A percentile compares a stretch with the other conserved stretches of the same genome.
These are phyloP conservation scores for Berghia stephanieae DNA, from an alignment of 1,140 invertebrate genomes.

Conservation along the genomic window DNA sequence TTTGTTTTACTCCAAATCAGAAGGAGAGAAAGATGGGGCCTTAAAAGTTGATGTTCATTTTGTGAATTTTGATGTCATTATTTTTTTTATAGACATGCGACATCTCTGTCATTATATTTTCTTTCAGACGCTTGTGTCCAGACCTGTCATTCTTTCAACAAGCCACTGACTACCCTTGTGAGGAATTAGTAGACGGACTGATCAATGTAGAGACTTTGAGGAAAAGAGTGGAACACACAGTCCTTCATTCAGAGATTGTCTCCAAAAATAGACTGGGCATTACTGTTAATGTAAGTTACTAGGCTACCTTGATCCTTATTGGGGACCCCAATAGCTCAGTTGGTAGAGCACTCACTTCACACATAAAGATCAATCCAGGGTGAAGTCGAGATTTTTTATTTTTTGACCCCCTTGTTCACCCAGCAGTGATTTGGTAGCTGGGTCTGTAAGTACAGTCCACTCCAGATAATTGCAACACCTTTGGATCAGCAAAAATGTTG, in stretches of 20 bases:
- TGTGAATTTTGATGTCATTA: slow-evolving; percentile 3
- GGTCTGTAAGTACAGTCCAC: too few species aligned
- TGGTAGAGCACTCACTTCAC: too few species aligned
- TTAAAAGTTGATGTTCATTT: background rate
- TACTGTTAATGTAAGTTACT: slow-evolving; percentile 79
- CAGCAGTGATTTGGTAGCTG: too few species aligned
- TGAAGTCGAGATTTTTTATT: too few species aligned
- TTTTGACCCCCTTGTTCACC: too few species aligned
- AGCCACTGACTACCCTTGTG: slow-evolving; percentile 81
- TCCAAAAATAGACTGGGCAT: slow-evolving; percentile 88
- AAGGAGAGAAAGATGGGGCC: background rate
- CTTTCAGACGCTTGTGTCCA: slow-evolving; percentile 83
- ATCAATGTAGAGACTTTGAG: slow-evolving; percentile 74
- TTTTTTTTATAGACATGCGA: background rate
- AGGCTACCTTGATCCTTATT: too few species aligned
- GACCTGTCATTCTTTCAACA: slow-evolving; percentile 98
- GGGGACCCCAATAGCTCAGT: too few species aligned
- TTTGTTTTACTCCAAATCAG: too few species aligned
- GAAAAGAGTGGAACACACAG: slow-evolving; percentile 85
- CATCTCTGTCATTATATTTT: background rate
- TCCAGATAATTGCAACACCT: too few species aligned
- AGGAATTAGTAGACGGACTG: slow-evolving; percentile 48
- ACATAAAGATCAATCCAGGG: too few species aligned
- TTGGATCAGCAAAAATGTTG: too few species aligned
- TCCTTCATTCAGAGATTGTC: slow-evolving; percentile 87